A percentile compares a stretch with the other conserved stretches of the same genome.
Conservation (phyloP, 2,888 invertebrate species). For the Rotaria sp. region DNA sequence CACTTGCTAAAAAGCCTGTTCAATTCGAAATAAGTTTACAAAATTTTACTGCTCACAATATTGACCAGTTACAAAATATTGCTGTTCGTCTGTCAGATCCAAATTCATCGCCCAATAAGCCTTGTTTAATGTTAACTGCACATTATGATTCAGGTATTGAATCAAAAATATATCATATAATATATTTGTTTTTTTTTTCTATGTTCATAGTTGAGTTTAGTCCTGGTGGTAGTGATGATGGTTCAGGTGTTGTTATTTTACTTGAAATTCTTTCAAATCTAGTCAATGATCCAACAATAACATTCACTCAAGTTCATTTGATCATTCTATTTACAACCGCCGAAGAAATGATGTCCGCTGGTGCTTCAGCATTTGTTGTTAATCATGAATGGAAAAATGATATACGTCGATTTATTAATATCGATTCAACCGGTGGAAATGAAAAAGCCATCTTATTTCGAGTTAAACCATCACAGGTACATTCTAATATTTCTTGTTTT, state of each 20-base stretch:
- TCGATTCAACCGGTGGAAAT: background rate
- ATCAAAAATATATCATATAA: background rate
- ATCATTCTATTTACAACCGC: background rate
- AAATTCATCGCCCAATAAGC: background rate
- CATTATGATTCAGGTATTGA: background rate
- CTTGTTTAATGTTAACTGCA: background rate
- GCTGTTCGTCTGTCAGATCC: background rate
- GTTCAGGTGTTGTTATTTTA: constrained; percentile 2
- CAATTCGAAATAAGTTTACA: background rate
- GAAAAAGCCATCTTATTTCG: constrained; percentile 15
- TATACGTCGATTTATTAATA: constrained; percentile 12
- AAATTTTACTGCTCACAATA: background rate
- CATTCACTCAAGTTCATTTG: background rate
- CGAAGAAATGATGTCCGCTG: background rate
- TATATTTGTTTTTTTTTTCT: background rate
- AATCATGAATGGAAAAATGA: background rate
- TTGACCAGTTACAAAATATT: background rate
- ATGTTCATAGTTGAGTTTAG: background rate
- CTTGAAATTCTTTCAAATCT: constrained; percentile 24
- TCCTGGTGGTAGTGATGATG: constrained; percentile 27
- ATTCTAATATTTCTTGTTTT: background rate
- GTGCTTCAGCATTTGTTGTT: background rate
- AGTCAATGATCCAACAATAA: background rate
- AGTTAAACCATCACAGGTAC: background rate
- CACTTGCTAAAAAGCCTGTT: background rate